Percentiles rank a stretch among this genome's conserved stretches.
Conservation (phyloP, 1,140 invertebrate genomes). For the Dreissena polymorpha region DNA sequence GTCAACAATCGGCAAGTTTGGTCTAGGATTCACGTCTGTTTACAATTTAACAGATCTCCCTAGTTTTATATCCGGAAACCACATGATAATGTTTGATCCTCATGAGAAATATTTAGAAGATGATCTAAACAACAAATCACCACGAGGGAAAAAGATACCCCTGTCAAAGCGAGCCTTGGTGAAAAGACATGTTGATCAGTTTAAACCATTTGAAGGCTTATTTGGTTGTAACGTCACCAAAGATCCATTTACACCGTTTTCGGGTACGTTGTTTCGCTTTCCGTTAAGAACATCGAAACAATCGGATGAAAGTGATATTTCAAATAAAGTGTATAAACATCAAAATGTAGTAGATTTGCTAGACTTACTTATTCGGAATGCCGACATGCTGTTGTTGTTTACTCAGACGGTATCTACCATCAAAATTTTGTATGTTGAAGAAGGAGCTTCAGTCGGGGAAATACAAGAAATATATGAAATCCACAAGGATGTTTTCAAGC, state of each 20-base stretch:
- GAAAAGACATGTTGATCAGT: slow-evolving; percentile 26
- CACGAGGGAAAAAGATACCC: slow-evolving; percentile 9
- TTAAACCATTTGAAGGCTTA: slow-evolving; percentile 63
- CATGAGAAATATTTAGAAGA: slow-evolving; percentile 34
- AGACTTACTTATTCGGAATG: slow-evolving; percentile 62
- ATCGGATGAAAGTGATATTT: slow-evolving; percentile 71
- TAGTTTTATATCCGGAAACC: slow-evolving; percentile 25
- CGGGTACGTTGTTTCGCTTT: slow-evolving; percentile 73
- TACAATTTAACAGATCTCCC: slow-evolving; percentile 51
- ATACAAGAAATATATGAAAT: slow-evolving; percentile 4
- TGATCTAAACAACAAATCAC: background rate
- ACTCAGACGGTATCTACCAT: slow-evolving; percentile 73
- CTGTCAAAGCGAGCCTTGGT: slow-evolving; percentile 28
- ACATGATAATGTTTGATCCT: slow-evolving; percentile 44
- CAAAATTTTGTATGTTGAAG: slow-evolving; percentile 68
- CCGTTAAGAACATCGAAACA: slow-evolving; percentile 70
- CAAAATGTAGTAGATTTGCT: slow-evolving; percentile 69
- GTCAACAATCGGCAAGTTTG: slow-evolving; percentile 43
- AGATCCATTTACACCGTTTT: slow-evolving; percentile 24
- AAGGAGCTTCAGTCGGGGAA: slow-evolving; percentile 20
- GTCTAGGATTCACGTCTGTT: slow-evolving; percentile 45
- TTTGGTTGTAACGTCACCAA: slow-evolving; percentile 65
- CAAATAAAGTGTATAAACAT: slow-evolving; percentile 62
- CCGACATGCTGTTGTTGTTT: slow-evolving; percentile 73
- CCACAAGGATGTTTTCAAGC: slow-evolving; percentile 1